Evolutionary conservation across 2,888 invertebrate genomes (phyloP).

Genomic region (Tortrix viridana): DNA sequence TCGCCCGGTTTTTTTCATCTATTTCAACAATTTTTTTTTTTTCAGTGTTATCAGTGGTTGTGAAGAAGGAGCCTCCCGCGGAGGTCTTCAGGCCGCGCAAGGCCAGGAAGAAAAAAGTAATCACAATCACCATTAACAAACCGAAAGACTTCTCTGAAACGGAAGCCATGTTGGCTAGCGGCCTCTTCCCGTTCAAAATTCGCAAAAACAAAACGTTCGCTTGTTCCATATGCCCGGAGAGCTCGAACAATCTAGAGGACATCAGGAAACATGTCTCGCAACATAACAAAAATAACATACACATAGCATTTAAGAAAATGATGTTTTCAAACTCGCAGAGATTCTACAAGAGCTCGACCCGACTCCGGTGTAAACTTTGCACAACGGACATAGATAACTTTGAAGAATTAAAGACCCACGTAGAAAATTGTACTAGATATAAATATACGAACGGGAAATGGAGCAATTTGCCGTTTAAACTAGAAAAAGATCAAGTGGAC

Average conservation of each 20-base stretch:
- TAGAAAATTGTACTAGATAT: slow-evolving; percentile 60
- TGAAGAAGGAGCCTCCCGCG: slow-evolving; percentile 55
- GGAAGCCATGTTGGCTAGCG: slow-evolving; percentile 59
- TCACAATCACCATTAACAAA: slow-evolving; percentile 53
- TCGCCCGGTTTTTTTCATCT: too few relatives aligned
- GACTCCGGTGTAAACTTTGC: slow-evolving; percentile 69
- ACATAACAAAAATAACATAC: slow-evolving; percentile 61
- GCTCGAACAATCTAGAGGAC: slow-evolving; percentile 59
- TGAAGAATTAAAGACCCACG: slow-evolving; percentile 60
- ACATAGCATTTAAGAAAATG: slow-evolving; percentile 72
- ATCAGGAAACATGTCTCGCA: slow-evolving; percentile 60
- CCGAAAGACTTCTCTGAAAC: slow-evolving; percentile 57
- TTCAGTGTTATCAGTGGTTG: slow-evolving; percentile 56
- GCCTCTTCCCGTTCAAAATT: slow-evolving; percentile 74
- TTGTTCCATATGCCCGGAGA: slow-evolving; percentile 67
- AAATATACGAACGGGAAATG: slow-evolving; percentile 53
- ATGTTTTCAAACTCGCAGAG: slow-evolving; percentile 61
- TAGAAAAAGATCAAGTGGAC: slow-evolving; percentile 75
- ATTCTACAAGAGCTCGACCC: slow-evolving; percentile 56
- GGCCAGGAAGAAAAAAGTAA: slow-evolving; percentile 46
- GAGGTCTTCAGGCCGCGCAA: slow-evolving; percentile 51
- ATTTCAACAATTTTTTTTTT: slow-evolving; percentile 31
- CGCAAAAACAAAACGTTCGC: slow-evolving; percentile 58
- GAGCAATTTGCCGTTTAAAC: slow-evolving; percentile 71
- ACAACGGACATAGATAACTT: slow-evolving; percentile 60